Conservation (phyloP, 2,888 invertebrate species). For the Drosophila anomalata region DNA sequence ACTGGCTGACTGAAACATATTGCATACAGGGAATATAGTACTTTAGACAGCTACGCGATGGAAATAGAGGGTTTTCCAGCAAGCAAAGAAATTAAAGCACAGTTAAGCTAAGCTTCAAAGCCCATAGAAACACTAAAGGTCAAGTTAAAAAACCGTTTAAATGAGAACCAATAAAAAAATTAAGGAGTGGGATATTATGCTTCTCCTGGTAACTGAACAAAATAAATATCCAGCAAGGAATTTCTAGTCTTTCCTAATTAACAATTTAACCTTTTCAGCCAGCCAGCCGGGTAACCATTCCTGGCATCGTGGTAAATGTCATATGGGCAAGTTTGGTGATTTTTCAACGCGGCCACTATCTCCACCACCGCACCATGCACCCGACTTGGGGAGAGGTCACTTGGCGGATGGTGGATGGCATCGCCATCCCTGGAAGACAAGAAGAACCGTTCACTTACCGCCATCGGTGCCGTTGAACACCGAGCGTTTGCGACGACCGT, state of each 20-base stretch:
- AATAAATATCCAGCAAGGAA: constrained; percentile 5
- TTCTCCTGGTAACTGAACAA: not conserved
- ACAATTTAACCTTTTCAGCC: constrained; percentile 5
- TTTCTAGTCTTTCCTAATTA: constrained; percentile 5
- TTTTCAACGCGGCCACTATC: not conserved
- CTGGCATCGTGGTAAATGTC: constrained; percentile 10
- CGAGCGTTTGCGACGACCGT: constrained; percentile 90
- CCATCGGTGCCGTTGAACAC: constrained; percentile 84
- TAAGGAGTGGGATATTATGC: not conserved
- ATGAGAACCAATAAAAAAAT: not conserved
- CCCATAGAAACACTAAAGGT: too few species aligned
- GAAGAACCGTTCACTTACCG: constrained; percentile 74
- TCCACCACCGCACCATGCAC: not conserved
- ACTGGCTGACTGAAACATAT: not conserved
- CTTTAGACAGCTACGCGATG: too few species aligned
- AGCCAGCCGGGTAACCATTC: not conserved
- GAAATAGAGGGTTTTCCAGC: too few species aligned
- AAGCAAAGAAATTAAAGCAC: too few species aligned
- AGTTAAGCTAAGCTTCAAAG: too few species aligned
- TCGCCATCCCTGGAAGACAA: constrained; percentile 40
- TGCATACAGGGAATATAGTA: too few species aligned
- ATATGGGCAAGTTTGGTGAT: not conserved
- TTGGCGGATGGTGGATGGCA: constrained; percentile 1
- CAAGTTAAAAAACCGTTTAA: not conserved
- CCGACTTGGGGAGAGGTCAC: constrained; percentile 23